These are phyloP conservation scores for Drosophila pseudoobscura DNA, from an alignment of 1,140 invertebrate genomes.

Conservation along the genomic window DNA sequence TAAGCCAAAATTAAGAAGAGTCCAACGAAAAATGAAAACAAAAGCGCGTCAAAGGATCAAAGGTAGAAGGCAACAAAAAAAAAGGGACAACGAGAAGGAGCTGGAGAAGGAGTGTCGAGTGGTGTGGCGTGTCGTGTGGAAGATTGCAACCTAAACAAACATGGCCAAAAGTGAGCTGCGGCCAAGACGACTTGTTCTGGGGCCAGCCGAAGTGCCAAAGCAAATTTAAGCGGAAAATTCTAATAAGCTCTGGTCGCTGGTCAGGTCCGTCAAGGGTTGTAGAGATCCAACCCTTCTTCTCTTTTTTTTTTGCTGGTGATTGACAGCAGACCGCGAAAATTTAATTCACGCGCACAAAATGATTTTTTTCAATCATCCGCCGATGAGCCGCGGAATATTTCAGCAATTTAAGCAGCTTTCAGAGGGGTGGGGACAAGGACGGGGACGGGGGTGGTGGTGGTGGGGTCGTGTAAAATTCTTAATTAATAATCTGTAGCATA, in stretches of 20 bases:
- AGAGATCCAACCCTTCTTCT: slow-evolving; percentile 49
- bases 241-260: slow-evolving; percentile 66
- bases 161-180: slow-evolving; percentile 43
- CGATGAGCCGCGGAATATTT: slow-evolving; percentile 79
- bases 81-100: background rate
- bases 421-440: background rate
- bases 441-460: background rate
- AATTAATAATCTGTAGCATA: slow-evolving; percentile 76
- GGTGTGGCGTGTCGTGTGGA: slow-evolving; percentile 1
- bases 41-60: slow-evolving; percentile 80
- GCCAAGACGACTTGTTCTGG: slow-evolving; percentile 50
- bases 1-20: slow-evolving; percentile 69
- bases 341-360: slow-evolving; percentile 78
- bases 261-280: slow-evolving; percentile 24
- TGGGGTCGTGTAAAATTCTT: slow-evolving; percentile 71
- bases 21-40: slow-evolving; percentile 50
- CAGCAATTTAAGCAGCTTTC: slow-evolving; percentile 76
- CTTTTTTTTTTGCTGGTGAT: slow-evolving; percentile 18
- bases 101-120: background rate
- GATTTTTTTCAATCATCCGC: slow-evolving; percentile 72
- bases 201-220: slow-evolving; percentile 57
- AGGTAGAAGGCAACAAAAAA: slow-evolving; percentile 51
- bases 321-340: slow-evolving; percentile 67
- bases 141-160: slow-evolving; percentile 61
- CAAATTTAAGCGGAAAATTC: slow-evolving; percentile 81